Evolutionary conservation across 2,888 invertebrate genomes (phyloP), one percentile per base, ranked within the genome.

Genomic region (Archips xylosteana): DNA sequence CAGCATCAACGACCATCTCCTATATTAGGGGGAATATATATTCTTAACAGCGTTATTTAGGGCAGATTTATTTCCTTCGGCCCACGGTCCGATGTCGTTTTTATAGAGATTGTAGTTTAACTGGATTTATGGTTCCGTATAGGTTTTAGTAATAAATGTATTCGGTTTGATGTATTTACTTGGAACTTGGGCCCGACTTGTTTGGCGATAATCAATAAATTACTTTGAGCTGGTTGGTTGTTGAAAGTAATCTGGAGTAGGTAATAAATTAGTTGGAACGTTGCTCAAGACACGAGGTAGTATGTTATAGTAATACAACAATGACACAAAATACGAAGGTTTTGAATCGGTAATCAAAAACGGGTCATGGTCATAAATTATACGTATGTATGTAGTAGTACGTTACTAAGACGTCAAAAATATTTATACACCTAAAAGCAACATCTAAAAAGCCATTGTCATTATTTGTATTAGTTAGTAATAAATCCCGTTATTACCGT

Each of bases 31-130:
- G 82, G 83, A 85, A 84, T 85, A 89, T 87, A 87, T 87, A 88
- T 87, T 84, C 87, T 85, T 90, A 91, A 90, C 88, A 85, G 85
- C 80, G 85, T 89, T 90, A 90, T 90, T 89, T 89, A 88, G 83
- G 82, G 79, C 78, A 83, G 88, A 89, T 91, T 89, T 88, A 90
- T 89, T 87, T 85, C 83, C 85, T 83, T 86, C 81, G 83, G 83
- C 65, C 79, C 77, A 78, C 78, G 78, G 80, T 78, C 78, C 79
- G 81, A 78, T 79, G 80, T 76, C 81, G 79, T 81, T 83, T 78
- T 79, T 79, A 80, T 81, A 78, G 76, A 77, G 75, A 79, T 79
- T 79, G 79, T 79, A 77, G 74, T 82, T 81, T 75, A 70, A 75
- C 70, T 39, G 10, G 64, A 77, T 77, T 75, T 81, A 82, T 81